phyloP scores from a whole-genome alignment of 2,113 vertebrate genomes.

The Peromyscus polionotus region DNA sequence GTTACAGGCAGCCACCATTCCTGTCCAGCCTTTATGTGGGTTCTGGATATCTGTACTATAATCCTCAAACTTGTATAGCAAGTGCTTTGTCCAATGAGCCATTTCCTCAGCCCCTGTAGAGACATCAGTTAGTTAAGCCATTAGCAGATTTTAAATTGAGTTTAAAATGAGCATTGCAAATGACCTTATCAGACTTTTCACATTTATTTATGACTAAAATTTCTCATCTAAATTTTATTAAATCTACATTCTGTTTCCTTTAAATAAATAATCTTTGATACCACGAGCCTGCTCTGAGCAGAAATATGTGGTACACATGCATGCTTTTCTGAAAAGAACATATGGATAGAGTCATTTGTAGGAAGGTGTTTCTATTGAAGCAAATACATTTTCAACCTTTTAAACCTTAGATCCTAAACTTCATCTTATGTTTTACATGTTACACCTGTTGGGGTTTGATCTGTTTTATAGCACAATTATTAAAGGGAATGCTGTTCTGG shows the following conservation, averaged over 20 bases:
- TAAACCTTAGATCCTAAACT: background rate
- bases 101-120: background rate
- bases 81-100: background rate
- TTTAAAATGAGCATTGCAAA: conserved; percentile 36
- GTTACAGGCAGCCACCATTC: background rate
- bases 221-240: conserved; percentile 45
- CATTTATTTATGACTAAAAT: conserved; percentile 16
- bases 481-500: background rate
- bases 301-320: background rate
- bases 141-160: conserved; percentile 9
- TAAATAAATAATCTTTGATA: background rate
- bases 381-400: conserved; percentile 47
- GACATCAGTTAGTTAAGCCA: background rate
- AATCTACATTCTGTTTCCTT: conserved; percentile 4
- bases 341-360: conserved; percentile 1
- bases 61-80: background rate
- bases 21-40: background rate
- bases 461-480: conserved; percentile 12
- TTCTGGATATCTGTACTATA: too few species aligned
- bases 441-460: background rate
- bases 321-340: conserved; percentile 12
- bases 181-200: background rate
- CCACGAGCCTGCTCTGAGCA: background rate
- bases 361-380: background rate
- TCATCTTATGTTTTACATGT: background rate